Conservation (phyloP, 2,888 invertebrate species). For the Piscicola geometra region DNA sequence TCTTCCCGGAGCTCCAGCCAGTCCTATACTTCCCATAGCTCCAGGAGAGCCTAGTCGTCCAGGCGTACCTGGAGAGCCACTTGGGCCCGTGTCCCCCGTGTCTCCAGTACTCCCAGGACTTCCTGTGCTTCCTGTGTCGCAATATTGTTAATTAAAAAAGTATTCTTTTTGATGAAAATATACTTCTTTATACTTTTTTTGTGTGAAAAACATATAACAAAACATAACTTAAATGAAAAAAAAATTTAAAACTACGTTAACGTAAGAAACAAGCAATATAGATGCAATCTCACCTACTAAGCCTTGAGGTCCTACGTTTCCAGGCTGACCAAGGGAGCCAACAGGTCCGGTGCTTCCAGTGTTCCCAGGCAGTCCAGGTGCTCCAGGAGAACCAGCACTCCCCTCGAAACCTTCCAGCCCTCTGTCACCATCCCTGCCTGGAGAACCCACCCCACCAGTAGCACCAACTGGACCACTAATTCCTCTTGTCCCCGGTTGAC, state of each 20-base stretch:
- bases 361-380: constrained; percentile 13
- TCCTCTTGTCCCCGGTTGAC: constrained; percentile 34
- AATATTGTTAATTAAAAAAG: too few relatives aligned
- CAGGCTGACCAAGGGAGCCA: constrained; percentile 27
- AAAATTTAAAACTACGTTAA: not conserved
- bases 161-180: too few relatives aligned
- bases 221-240: too few relatives aligned
- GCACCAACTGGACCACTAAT: constrained; percentile 29
- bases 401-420: constrained; percentile 33
- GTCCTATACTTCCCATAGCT: constrained; percentile 34
- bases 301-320: constrained; percentile 32
- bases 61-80: constrained; percentile 32
- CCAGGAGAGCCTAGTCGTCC: constrained; percentile 47
- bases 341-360: constrained; percentile 30
- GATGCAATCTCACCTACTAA: not conserved
- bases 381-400: constrained; percentile 14
- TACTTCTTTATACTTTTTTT: too few relatives aligned
- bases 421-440: constrained; percentile 22
- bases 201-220: too few relatives aligned
- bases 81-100: constrained; percentile 22
- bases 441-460: constrained; percentile 3
- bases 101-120: constrained; percentile 23
- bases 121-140: constrained; percentile 15
- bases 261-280: not conserved
- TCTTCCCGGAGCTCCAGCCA: constrained; percentile 43